These are phyloP conservation scores for Tethya wilhelma DNA, from an alignment of 37 sponge, comb jelly and placozoan species.

Conservation along the genomic window DNA sequence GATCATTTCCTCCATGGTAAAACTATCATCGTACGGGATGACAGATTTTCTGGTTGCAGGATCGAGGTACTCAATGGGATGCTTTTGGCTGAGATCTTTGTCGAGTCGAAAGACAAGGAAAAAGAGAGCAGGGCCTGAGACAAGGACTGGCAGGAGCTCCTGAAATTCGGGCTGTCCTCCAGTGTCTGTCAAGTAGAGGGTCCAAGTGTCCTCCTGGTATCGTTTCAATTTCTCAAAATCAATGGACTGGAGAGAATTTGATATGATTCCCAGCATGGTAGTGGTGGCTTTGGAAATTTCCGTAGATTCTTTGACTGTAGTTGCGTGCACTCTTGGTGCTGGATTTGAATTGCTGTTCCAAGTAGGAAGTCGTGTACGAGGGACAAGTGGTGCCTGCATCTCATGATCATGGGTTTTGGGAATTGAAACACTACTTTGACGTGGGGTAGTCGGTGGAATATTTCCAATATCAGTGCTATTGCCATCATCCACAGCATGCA, in stretches of 20 bases:
- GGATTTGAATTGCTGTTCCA: too few relatives aligned
- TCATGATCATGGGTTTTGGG: not conserved
- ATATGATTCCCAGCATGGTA: too few relatives aligned
- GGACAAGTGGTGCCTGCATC: too few relatives aligned
- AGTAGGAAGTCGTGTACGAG: too few relatives aligned
- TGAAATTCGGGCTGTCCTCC: constrained; percentile 39
- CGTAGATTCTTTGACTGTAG: too few relatives aligned
- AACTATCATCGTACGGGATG: not conserved
- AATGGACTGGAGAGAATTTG: too few relatives aligned
- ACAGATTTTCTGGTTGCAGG: not conserved
- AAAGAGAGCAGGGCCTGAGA: not conserved
- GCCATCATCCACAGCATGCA: not conserved
- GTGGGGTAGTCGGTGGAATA: not conserved
- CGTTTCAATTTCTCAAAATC: too few relatives aligned
- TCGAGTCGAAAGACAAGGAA: not conserved
- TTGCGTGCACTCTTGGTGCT: too few relatives aligned
- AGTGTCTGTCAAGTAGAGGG: constrained; percentile 3
- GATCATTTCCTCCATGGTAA: not conserved
- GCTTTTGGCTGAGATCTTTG: not conserved
- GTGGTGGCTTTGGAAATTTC: too few relatives aligned
- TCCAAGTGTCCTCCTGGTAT: constrained; percentile 8
- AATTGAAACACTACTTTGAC: not conserved
- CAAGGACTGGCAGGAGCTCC: constrained; percentile 15
- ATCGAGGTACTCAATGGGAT: not conserved
- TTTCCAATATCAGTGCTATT: too few relatives aligned